Base-by-base conservation (phyloP, 1,140 invertebrate genomes). In the Aphis craccivora region DNA sequence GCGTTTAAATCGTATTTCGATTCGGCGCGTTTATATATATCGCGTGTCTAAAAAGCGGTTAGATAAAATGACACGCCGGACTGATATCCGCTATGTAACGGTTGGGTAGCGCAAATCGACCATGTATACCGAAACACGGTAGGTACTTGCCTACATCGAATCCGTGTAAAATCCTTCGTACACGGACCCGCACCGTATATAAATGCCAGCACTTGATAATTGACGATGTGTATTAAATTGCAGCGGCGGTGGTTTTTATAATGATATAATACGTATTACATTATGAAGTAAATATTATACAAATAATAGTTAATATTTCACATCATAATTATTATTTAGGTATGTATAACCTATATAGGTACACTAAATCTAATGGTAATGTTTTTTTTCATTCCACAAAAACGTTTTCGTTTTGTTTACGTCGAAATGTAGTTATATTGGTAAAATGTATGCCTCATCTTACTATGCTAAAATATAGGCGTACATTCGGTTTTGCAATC, bases 21-120 rank as follows among this genome's bases (percentile, higher is more conserved):
- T 93, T 37, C 91, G 91, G 91, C 91, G 20, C 7, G 60, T 67
- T 67, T n/a, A 89, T 93, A 89, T 93, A 86, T 86, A 40, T 67
- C 90, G 91, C 81, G 91, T 67, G 60, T 93, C 67, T 93, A 93
- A 93, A 93, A 93, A 93, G 76, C 91, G 76, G 91, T 93, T 93
- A 92, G 90, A 92, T 53, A 25, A 37, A 89, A 89, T 89, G 87
- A 37, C 87, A 89, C 87, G 87, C 86, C 86, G 45, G 86, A 53
- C 86, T 40, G 91, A 83, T 48, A 45, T 9, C 88, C 45, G 90
- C 55, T 25, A 40, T 51, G 76, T 48, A 60, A 83, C 76, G 45
- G 86, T 51, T 48, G 35, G 45, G 91, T 84, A 37, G 11, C 18
- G 35, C 91, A 51, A 93, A 93, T 92, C 45, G n/a, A 93, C 91